Percentiles rank a stretch among this genome's conserved stretches.
These are phyloP conservation scores for Stenchaetothrips biformis DNA, from an alignment of 2,888 invertebrate genomes.

Conservation along the genomic window DNA sequence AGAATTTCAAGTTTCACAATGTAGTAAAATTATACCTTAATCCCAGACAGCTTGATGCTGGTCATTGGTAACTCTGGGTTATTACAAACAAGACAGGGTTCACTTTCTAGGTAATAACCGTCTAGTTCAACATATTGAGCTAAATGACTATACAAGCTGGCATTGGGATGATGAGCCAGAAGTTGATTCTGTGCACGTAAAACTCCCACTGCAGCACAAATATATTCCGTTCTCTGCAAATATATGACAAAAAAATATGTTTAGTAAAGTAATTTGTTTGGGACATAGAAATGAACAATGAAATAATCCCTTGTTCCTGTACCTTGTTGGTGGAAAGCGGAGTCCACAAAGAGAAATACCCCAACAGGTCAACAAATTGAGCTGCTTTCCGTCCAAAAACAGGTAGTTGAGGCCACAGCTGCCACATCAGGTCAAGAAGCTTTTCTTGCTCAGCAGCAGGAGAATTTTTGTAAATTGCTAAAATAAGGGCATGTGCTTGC, in stretches of 20 bases:
- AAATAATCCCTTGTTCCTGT: constrained; percentile 30
- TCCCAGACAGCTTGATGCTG: constrained; percentile 85
- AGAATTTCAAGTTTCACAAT: neutral
- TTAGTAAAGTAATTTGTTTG: neutral
- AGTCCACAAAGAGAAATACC: constrained; percentile 87
- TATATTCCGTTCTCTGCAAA: constrained; percentile 63
- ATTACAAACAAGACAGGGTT: constrained; percentile 96
- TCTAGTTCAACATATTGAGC: constrained; percentile 93
- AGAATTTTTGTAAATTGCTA: constrained; percentile 82
- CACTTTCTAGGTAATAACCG: constrained; percentile 93
- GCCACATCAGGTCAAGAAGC: constrained; percentile 80
- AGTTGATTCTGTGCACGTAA: constrained; percentile 84
- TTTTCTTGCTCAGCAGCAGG: constrained; percentile 69
- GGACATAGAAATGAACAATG: neutral
- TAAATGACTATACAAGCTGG: constrained; percentile 83
- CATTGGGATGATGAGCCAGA: constrained; percentile 87
- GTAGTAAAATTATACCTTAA: constrained; percentile 59
- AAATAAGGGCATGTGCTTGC: constrained; percentile 86
- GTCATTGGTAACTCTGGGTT: constrained; percentile 92
- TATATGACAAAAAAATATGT: constrained; percentile 32
- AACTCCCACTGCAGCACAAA: constrained; percentile 67
- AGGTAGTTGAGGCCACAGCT: constrained; percentile 83
- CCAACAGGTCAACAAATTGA: constrained; percentile 93
- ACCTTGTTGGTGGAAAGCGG: constrained; percentile 63
- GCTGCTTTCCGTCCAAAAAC: constrained; percentile 90